Conservation (phyloP, 2,888 invertebrate genomes). For the Oegoconia quadripuncta region DNA sequence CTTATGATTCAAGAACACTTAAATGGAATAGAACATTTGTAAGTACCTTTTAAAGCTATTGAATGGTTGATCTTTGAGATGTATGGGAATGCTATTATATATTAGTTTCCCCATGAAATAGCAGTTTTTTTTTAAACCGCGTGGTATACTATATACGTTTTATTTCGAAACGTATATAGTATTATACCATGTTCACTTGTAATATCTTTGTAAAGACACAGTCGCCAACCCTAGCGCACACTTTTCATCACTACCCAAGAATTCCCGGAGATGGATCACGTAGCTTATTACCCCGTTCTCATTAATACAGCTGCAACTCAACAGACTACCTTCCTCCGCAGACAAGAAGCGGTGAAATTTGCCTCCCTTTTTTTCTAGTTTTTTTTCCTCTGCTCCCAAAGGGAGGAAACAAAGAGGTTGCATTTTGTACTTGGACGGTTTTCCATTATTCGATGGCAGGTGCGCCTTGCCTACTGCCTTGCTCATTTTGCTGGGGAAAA, state of each 20-base stretch:
- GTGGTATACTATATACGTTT: too few relatives aligned
- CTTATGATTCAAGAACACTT: too few relatives aligned
- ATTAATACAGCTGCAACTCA: conserved; percentile 23
- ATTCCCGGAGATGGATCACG: conserved; percentile 3
- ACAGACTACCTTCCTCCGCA: too few relatives aligned
- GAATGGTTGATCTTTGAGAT: too few relatives aligned
- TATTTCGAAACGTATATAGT: too few relatives aligned
- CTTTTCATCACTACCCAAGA: conserved; percentile 5
- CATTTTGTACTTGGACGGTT: conserved; percentile 14
- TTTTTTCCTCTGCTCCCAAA: conserved; percentile 4
- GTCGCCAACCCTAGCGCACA: too few relatives aligned
- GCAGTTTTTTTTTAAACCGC: too few relatives aligned
- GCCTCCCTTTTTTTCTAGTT: not conserved
- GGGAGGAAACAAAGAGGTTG: conserved; percentile 15
- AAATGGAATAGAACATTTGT: too few relatives aligned
- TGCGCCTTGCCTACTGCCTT: conserved; percentile 3
- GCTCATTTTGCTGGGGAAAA: conserved; percentile 1
- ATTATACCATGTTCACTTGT: too few relatives aligned
- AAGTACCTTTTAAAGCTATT: too few relatives aligned
- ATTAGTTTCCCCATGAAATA: too few relatives aligned
- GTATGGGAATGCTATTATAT: too few relatives aligned
- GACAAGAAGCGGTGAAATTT: not conserved
- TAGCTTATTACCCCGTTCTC: conserved; percentile 14
- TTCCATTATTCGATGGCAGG: conserved; percentile 13
- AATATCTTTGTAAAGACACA: not conserved